phyloP scores from a whole-genome alignment of 2,797 vertebrate genomes.

The Orestias chungarensis region DNA sequence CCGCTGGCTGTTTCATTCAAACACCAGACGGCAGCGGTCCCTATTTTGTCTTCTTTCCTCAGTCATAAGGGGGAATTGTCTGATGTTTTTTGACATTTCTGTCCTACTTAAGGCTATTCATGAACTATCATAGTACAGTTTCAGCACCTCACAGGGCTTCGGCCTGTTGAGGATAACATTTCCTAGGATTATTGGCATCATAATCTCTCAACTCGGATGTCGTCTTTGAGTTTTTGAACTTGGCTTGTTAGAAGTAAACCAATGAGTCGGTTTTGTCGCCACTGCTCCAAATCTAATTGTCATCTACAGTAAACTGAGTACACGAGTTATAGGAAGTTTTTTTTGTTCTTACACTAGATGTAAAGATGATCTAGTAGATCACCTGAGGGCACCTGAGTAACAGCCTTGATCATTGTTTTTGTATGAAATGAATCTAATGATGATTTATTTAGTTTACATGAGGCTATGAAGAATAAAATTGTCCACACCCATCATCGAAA shows the following conservation, averaged over 20 bases:
- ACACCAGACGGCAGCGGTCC: conserved; percentile 51
- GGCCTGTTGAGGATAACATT: conserved; percentile 22
- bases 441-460: conserved; percentile 21
- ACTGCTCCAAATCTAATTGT: neutral
- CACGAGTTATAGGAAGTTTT: neutral
- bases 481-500: neutral
- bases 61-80: conserved; percentile 39
- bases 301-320: neutral
- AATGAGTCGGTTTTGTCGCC: neutral
- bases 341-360: neutral
- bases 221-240: neutral
- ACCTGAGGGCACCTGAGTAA: conserved; percentile 9
- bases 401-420: conserved; percentile 4
- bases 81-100: conserved; percentile 61
- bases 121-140: conserved; percentile 38
- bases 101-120: conserved; percentile 61
- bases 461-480: conserved; percentile 16
- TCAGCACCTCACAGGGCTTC: conserved; percentile 24
- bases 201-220: neutral
- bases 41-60: conserved; percentile 50
- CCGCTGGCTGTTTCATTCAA: conserved; percentile 20
- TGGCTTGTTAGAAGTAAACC: neutral
- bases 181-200: too few species aligned
- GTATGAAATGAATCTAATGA: neutral
- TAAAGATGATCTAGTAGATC: too few species aligned